Percentiles rank a stretch among this genome's conserved stretches.
These are phyloP conservation scores for Pterocles gutturalis DNA, from an alignment of 2,113 vertebrate species.

Conservation along the genomic window DNA sequence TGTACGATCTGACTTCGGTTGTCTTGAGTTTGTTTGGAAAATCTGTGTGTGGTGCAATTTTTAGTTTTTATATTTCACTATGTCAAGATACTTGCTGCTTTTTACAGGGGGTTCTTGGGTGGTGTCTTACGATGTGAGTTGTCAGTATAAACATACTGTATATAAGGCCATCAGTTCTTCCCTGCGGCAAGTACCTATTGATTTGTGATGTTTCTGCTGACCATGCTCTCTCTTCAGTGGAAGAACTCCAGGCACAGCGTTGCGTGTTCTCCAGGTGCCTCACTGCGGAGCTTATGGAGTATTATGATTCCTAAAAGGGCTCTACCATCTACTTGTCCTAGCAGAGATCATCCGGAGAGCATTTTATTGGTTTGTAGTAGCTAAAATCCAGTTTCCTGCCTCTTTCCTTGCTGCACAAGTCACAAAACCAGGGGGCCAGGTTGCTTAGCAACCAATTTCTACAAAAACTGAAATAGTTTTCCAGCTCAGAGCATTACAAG, in stretches of 20 bases:
- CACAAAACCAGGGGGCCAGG: not conserved
- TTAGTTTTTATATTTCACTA: constrained; percentile 50
- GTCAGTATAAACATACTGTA: not conserved
- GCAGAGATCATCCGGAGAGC: not conserved
- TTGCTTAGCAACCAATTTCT: constrained; percentile 45
- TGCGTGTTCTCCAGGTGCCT: not conserved
- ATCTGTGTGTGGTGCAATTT: constrained; percentile 47
- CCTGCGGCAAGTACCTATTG: not conserved
- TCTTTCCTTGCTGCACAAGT: not conserved
- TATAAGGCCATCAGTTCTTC: not conserved
- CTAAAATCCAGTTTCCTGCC: not conserved
- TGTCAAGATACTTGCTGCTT: constrained; percentile 51
- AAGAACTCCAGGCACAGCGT: not conserved
- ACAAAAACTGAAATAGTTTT: constrained; percentile 25
- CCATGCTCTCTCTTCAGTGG: not conserved
- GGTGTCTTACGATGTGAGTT: not conserved
- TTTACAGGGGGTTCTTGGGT: constrained; percentile 9
- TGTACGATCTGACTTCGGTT: constrained; percentile 65
- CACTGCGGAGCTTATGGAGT: not conserved
- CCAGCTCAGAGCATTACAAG: not conserved
- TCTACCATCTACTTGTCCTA: not conserved
- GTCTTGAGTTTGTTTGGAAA: constrained; percentile 61
- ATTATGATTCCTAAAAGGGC: constrained; percentile 10
- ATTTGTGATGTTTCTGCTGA: not conserved
- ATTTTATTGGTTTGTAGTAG: not conserved